Conservation (phyloP, 2,113 vertebrate genomes). For the Syngnathoides biaculeatus region DNA sequence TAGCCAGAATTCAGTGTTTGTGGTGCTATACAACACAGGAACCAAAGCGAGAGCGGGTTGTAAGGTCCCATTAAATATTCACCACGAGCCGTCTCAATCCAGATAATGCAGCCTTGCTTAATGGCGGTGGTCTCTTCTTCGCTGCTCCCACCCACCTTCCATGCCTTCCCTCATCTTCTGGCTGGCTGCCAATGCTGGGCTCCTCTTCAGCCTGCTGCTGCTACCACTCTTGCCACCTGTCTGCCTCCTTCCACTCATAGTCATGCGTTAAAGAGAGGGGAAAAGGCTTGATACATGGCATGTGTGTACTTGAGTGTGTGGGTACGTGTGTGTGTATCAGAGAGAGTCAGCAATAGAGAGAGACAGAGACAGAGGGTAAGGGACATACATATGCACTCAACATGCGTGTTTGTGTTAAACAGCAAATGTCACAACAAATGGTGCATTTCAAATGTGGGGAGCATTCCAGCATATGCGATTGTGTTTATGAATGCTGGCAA, state of each 20-base stretch:
- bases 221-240: slow-evolving; percentile 46
- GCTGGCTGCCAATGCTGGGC: slow-evolving; percentile 36
- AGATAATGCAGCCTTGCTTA: slow-evolving; percentile 49
- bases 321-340: slow-evolving; percentile 5
- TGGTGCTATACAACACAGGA: slow-evolving; percentile 28
- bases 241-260: slow-evolving; percentile 40
- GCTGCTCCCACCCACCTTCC: slow-evolving; percentile 18
- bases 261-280: slow-evolving; percentile 55
- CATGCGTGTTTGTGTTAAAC: slow-evolving; percentile 5
- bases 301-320: slow-evolving; percentile 1
- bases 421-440: slow-evolving; percentile 12
- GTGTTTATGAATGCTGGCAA: neutral
- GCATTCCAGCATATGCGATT: slow-evolving; percentile 20
- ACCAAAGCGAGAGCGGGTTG: slow-evolving; percentile 21
- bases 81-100: slow-evolving; percentile 29
- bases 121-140: slow-evolving; percentile 23
- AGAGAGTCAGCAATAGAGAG: too few species aligned
- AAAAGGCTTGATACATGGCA: slow-evolving; percentile 28
- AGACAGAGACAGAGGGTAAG: neutral
- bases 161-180: slow-evolving; percentile 14
- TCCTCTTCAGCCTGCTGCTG: slow-evolving; percentile 54
- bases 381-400: slow-evolving; percentile 10
- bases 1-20: neutral
- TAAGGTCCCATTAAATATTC: slow-evolving; percentile 30
- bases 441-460: slow-evolving; percentile 22